A percentile compares a stretch with the other conserved stretches of the same genome.
Conservation (phyloP, 1,140 invertebrate species). For the Ephestia elutella region DNA sequence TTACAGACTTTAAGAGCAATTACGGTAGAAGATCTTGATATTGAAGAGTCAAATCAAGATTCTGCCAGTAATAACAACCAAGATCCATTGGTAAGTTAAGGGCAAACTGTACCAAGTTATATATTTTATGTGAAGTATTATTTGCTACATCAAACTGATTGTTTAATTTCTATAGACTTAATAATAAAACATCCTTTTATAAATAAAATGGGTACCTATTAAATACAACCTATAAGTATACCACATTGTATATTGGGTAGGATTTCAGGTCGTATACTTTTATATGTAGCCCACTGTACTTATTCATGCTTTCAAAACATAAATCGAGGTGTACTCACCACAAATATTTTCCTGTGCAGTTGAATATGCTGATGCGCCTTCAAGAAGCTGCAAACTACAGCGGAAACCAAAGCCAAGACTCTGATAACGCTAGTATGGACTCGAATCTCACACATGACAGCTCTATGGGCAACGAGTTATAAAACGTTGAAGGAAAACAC, state of each 20-base stretch:
- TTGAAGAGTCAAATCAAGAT: slow-evolving; percentile 72
- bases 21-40: slow-evolving; percentile 78
- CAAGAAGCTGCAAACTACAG: slow-evolving; percentile 95
- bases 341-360: slow-evolving; percentile 72
- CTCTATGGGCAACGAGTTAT: slow-evolving; percentile 76
- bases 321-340: neutral
- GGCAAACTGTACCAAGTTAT: too few species aligned
- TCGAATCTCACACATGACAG: slow-evolving; percentile 81
- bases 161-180: too few species aligned
- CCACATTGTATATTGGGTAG: neutral
- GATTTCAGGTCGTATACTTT: too few species aligned
- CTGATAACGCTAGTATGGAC: slow-evolving; percentile 85
- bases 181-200: too few species aligned
- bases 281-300: too few species aligned
- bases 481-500: slow-evolving; percentile 17
- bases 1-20: slow-evolving; percentile 75
- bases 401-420: slow-evolving; percentile 88
- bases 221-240: too few species aligned
- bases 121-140: too few species aligned
- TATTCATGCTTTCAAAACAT: too few species aligned
- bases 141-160: too few species aligned
- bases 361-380: slow-evolving; percentile 95
- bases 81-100: slow-evolving; percentile 80
- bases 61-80: slow-evolving; percentile 68
- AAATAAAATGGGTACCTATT: too few species aligned